Percentiles rank a stretch among this genome's conserved stretches.
phyloP scores from a whole-genome alignment of 1,140 invertebrate genomes.

The Brachionus koreanus region DNA sequence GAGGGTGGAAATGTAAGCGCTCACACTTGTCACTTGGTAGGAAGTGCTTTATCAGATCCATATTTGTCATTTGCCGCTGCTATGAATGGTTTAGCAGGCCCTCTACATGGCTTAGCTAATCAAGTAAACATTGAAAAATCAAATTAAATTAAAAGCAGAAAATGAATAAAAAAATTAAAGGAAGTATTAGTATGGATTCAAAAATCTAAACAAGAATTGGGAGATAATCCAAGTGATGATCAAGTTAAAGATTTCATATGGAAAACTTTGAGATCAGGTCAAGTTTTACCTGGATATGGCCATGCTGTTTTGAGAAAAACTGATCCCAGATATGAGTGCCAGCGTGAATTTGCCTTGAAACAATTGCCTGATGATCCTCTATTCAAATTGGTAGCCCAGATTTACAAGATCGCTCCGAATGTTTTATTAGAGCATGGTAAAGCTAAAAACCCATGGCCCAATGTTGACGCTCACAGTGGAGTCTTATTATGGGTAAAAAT shows the following conservation, averaged over 20 bases:
- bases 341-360: conserved; percentile 88
- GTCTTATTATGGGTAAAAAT: conserved; percentile 72
- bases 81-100: conserved; percentile 88
- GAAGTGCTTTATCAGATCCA: conserved; percentile 87
- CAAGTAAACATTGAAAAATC: conserved; percentile 62
- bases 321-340: conserved; percentile 87
- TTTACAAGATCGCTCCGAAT: conserved; percentile 86
- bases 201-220: conserved; percentile 71
- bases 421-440: conserved; percentile 88
- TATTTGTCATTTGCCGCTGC: conserved; percentile 89
- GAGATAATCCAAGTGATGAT: conserved; percentile 73
- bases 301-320: conserved; percentile 94
- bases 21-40: conserved; percentile 88
- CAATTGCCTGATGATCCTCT: conserved; percentile 85
- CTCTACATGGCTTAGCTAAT: conserved; percentile 90
- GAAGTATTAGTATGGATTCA: conserved; percentile 59
- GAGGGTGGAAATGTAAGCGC: conserved; percentile 91
- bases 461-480: conserved; percentile 95
- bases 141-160: neutral
- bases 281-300: conserved; percentile 91
- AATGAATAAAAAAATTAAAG: conserved; percentile 47
- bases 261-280: conserved; percentile 87
- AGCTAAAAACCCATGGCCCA: conserved; percentile 97
- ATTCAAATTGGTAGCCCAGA: conserved; percentile 81
- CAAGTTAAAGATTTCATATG: conserved; percentile 86